Evolutionary conservation across 2,888 invertebrate genomes (phyloP), one percentile per base, ranked within the genome.

Genomic region (Pilophorus perplexus): DNA sequence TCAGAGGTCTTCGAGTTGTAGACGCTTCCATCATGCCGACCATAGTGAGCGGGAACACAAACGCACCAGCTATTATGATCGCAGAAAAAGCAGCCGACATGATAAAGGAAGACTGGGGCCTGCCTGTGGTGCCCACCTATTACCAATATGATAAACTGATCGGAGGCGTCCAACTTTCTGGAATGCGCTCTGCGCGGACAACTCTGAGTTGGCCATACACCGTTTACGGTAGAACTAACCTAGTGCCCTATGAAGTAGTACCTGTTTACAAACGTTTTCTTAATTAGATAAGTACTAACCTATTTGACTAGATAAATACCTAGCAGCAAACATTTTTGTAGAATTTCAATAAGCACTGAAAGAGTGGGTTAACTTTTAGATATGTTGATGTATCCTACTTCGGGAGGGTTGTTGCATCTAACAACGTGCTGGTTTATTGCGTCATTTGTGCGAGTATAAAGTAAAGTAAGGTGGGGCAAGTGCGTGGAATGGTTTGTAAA

Each of bases 11-110:
- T 4, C 80, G 92, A 27, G 87, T 93, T 0, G 83, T 90, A 2
- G 93, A 93, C 75, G 89, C 86, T 0, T 90, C 90, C 71, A 81
- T 93, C 18, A 91, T 93, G 88, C 92, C 92, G 0, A 82, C 78
- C 1, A 88, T 92, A 62, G 80, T 85, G 0, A 87, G 82, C 28
- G 91, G 90, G 0, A 90, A 92, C 74, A 91, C 90, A 0, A 90
- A 90, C 73, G 90, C 89, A 0, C 89, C 91, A 0, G 83, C 83
- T 1, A 85, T 90, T 46, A 91, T 91, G 91, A 86, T 92, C 44
- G 91, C 86, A 0, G 91, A 92, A 74, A 90, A 88, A 73, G 89
- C 85, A 1, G 81, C 89, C 0, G 90, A 91, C 73, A 84, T 92
- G 82, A 89, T 92, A 71, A 89, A 89, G 74, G 82, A 86, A 74